Evolutionary conservation across 2,888 invertebrate species (phyloP).

Genomic region (Plagodis dolabraria): DNA sequence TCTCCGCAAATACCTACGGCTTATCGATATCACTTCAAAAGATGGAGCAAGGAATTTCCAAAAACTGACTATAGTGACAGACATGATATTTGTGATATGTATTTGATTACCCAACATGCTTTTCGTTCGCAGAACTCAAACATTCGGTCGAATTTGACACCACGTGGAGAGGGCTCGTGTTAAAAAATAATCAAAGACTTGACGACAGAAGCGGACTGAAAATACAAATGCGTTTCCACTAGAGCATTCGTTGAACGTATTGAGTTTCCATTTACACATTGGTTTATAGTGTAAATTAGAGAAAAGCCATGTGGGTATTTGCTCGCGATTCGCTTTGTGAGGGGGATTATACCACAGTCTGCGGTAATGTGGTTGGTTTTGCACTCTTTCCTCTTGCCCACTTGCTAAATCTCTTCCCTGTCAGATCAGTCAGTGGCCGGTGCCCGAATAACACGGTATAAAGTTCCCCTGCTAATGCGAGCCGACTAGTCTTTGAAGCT

Average conservation of each 20-base stretch:
- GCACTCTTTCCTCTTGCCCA: conserved; percentile 61
- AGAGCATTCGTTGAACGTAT: neutral
- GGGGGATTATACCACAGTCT: conserved; percentile 67
- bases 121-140: conserved; percentile 4
- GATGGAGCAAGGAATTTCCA: neutral
- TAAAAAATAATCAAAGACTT: conserved; percentile 10
- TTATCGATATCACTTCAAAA: too few relatives aligned
- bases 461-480: conserved; percentile 48
- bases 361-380: conserved; percentile 65
- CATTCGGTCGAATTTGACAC: conserved; percentile 5
- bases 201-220: conserved; percentile 4
- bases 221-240: conserved; percentile 1
- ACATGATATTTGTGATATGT: neutral
- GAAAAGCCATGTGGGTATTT: conserved; percentile 21
- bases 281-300: conserved; percentile 22
- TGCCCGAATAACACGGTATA: conserved; percentile 45
- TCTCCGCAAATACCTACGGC: too few relatives aligned
- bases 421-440: conserved; percentile 50
- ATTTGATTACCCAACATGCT: neutral
- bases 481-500: conserved; percentile 53
- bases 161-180: conserved; percentile 2
- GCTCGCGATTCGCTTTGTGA: conserved; percentile 55
- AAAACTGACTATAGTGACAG: neutral
- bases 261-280: conserved; percentile 3
- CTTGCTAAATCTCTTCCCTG: conserved; percentile 65